Evolutionary conservation across 2,797 vertebrate species (phyloP).

Genomic region (Falco peregrinus): DNA sequence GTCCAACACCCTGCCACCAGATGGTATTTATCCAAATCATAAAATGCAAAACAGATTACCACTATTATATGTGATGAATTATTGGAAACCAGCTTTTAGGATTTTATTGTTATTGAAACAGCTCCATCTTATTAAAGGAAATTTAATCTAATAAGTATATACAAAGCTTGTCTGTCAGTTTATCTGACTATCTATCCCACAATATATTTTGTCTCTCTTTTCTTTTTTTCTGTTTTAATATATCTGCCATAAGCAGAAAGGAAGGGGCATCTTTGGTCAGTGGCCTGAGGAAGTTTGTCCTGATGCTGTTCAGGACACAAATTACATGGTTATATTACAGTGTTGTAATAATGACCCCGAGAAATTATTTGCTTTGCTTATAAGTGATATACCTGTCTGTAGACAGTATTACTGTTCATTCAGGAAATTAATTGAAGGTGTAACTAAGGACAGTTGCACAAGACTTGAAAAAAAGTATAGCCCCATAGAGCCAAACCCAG

Average conservation of each 20-base stretch:
- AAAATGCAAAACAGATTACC: not conserved
- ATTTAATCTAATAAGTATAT: not conserved
- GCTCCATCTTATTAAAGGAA: not conserved
- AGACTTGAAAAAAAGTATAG: not conserved
- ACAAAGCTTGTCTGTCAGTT: not conserved
- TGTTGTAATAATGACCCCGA: not conserved
- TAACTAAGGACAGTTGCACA: not conserved
- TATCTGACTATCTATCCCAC: not conserved
- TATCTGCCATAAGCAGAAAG: not conserved
- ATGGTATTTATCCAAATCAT: not conserved
- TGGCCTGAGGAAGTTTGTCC: not conserved
- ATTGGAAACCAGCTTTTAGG: not conserved
- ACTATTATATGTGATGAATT: not conserved
- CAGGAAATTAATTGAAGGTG: not conserved
- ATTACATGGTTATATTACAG: not conserved
- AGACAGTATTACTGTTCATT: not conserved
- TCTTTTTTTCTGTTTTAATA: not conserved
- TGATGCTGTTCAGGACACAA: not conserved
- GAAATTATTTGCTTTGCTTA: not conserved
- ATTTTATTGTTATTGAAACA: not conserved
- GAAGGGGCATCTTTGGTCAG: not conserved
- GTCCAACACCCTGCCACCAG: not conserved
- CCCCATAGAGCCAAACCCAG: not conserved
- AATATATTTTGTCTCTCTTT: not conserved
- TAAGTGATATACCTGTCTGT: not conserved